Base-by-base conservation (phyloP, 2,113 vertebrate species). In the Guaruba guarouba region DNA sequence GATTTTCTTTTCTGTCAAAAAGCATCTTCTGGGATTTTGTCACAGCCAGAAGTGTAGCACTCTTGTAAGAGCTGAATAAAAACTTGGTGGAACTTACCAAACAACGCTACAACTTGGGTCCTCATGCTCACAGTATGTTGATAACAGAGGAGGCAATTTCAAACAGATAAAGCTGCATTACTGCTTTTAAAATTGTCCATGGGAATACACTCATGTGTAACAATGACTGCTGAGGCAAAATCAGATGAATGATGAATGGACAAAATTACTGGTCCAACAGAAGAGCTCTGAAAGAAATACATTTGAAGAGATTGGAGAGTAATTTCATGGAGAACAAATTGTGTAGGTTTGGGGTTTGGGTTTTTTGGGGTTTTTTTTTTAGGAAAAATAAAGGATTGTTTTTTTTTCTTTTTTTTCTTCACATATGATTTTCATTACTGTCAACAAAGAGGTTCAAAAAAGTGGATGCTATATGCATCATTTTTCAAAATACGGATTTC, bases 161-260 rank as follows among this genome's bases (percentile, higher is more conserved):
- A 97, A 96, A 95, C 13, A 93, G 59, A 96, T 94, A 96, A 97
- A 96, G 69, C 64, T 73, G 31, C 61, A 95, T 96, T 96, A 97
- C 55, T 88, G 93, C 62, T 97, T 98, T 97, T 95, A 97, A 95
- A 96, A 96, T 91, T 95, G 66, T 97, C 93, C 31, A 31, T 95
- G 80, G 91, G 66, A 97, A 97, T 91, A 96, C 2, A 16, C 29
- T 97, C 46, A 88, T 96, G 83, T 94, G 74, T 89, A 97, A 89
- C 70, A 96, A 91, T 81, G 78, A 93, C 61, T 96, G 52, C 64
- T 90, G 82, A 90, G 27, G 41, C 44, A 97, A 96, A 95, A 98
- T 97, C 95, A 96, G 89, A 97, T 91, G 95, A 97, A 95, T 93
- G 41, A 25, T 82, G 43, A 48, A 48, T 22, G 92, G 93, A 84